Conservation (phyloP, 2,888 invertebrate genomes). For the Agrotis exclamationis region DNA sequence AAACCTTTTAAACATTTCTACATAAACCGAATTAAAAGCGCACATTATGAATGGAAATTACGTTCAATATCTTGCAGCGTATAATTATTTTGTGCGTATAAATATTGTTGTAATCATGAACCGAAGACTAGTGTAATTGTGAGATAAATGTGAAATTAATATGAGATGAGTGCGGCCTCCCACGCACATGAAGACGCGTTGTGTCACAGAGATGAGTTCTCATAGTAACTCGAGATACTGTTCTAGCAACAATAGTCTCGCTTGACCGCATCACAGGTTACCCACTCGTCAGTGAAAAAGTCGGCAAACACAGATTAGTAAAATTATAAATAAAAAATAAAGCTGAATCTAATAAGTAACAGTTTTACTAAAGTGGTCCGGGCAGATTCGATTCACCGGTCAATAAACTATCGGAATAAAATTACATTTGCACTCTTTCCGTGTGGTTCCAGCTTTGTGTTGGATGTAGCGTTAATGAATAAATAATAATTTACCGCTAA, state of each 20-base stretch:
- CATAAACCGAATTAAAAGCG: conserved; percentile 45
- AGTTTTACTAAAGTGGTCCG: conserved; percentile 36
- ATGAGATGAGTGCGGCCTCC: conserved; percentile 58
- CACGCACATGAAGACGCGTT: conserved; percentile 63
- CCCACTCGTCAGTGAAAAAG: conserved; percentile 34
- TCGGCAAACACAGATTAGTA: conserved; percentile 25
- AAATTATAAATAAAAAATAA: conserved; percentile 32
- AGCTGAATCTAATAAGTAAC: conserved; percentile 45
- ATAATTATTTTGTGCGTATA: conserved; percentile 12
- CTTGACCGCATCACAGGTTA: conserved; percentile 64
- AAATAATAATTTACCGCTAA: conserved; percentile 16
- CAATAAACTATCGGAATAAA: conserved; percentile 36
- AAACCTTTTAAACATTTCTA: conserved; percentile 49
- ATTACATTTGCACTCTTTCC: conserved; percentile 23
- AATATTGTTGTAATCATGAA: conserved; percentile 14
- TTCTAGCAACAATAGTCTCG: conserved; percentile 69
- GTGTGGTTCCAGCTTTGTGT: neutral
- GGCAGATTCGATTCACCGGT: conserved; percentile 33
- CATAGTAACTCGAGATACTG: conserved; percentile 77
- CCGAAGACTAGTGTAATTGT: conserved; percentile 28
- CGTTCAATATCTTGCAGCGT: conserved; percentile 21
- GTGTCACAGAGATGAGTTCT: conserved; percentile 73
- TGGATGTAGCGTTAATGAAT: conserved; percentile 16
- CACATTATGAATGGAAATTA: conserved; percentile 50
- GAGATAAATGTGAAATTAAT: conserved; percentile 53